A percentile compares a stretch with the other conserved stretches of the same genome.
Conservation (phyloP, 2,797 vertebrate genomes). For the Nasua narica region DNA sequence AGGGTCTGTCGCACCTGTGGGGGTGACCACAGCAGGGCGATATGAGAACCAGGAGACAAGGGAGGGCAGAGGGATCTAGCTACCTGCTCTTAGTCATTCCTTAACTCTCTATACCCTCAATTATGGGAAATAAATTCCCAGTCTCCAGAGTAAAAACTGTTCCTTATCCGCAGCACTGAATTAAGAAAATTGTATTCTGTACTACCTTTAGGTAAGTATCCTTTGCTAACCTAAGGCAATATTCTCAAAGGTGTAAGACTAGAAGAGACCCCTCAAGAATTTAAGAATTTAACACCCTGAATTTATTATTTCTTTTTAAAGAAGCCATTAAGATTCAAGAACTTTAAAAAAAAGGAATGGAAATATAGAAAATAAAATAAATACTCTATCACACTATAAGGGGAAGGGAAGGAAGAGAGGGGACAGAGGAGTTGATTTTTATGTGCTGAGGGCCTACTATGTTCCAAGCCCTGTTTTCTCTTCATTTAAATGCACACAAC, state of each 20-base stretch:
- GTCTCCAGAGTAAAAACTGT: neutral
- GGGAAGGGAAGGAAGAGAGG: neutral
- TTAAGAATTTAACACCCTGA: neutral
- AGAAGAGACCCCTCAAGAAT: neutral
- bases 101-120: neutral
- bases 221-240: neutral
- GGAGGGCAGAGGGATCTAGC: neutral
- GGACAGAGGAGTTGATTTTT: neutral
- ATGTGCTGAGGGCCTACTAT: neutral
- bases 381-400: neutral
- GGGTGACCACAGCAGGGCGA: neutral
- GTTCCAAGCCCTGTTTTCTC: neutral
- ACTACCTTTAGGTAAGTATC: neutral
- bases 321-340: neutral
- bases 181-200: neutral
- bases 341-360: neutral
- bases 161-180: neutral
- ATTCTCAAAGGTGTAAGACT: neutral
- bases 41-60: neutral
- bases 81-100: neutral
- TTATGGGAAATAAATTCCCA: neutral
- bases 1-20: neutral
- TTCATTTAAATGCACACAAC: neutral
- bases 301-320: neutral
- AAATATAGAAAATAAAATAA: neutral